phyloP scores from a whole-genome alignment of 1,140 invertebrate genomes.

The Marisa cornuarietis region DNA sequence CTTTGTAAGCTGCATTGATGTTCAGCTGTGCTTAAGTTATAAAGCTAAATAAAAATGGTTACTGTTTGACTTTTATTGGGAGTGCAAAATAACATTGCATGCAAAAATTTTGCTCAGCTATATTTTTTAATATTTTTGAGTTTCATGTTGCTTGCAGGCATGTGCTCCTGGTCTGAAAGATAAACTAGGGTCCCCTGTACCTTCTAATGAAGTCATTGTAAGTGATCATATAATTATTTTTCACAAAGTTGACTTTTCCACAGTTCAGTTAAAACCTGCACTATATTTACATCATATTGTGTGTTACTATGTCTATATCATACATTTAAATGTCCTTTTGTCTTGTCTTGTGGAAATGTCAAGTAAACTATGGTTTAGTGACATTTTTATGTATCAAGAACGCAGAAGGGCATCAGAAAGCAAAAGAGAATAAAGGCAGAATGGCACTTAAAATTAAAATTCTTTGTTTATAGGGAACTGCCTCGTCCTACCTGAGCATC shows the following conservation, averaged over 20 bases:
- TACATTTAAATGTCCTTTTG: not conserved
- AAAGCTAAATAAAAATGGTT: too few species aligned
- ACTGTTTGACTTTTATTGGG: too few species aligned
- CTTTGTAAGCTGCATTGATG: too few species aligned
- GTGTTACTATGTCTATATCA: too few species aligned
- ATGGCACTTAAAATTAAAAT: not conserved
- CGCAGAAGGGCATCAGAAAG: not conserved
- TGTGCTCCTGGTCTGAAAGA: conserved; percentile 76
- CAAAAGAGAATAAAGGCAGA: not conserved
- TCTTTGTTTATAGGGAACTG: conserved; percentile 69
- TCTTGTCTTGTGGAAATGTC: not conserved
- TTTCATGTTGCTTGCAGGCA: conserved; percentile 63
- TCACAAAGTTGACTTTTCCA: too few species aligned
- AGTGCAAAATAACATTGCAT: too few species aligned
- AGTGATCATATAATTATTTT: conserved; percentile 22
- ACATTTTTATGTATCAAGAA: not conserved
- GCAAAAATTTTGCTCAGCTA: too few species aligned
- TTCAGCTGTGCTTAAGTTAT: too few species aligned
- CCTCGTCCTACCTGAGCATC: conserved; percentile 83
- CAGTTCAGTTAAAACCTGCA: too few species aligned
- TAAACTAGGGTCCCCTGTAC: conserved; percentile 77
- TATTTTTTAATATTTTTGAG: too few species aligned
- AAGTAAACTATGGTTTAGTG: not conserved
- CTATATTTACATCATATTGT: not conserved
- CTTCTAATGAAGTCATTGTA: conserved; percentile 74